A percentile compares a stretch with the other conserved stretches of the same genome.
phyloP scores from a whole-genome alignment of 2,797 vertebrate species.

The Poeciliopsis gracilis region DNA sequence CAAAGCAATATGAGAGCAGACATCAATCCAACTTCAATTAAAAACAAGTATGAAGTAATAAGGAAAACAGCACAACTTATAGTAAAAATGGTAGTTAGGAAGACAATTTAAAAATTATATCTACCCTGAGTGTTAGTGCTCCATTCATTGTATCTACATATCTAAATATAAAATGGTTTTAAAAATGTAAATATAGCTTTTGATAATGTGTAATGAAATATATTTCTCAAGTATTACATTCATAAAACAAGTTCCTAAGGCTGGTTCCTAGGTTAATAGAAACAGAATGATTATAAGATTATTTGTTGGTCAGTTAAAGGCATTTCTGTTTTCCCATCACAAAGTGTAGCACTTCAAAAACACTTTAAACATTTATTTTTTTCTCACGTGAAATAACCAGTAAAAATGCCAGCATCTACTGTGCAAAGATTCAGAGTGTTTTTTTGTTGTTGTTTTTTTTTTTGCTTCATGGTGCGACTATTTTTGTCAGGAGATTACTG shows the following conservation, averaged over 20 bases:
- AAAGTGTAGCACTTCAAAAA: slow-evolving; percentile 12
- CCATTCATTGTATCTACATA: slow-evolving; percentile 11
- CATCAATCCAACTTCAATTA: neutral
- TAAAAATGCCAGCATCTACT: slow-evolving; percentile 2
- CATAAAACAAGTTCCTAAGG: slow-evolving; percentile 12
- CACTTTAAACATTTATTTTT: slow-evolving; percentile 21
- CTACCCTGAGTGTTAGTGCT: slow-evolving; percentile 54
- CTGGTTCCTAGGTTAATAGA: slow-evolving; percentile 27
- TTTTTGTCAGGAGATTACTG: slow-evolving; percentile 9
- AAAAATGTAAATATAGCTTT: slow-evolving; percentile 9
- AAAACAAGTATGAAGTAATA: slow-evolving; percentile 23
- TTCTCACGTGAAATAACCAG: slow-evolving; percentile 12
- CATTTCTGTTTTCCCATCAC: slow-evolving; percentile 18
- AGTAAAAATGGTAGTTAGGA: slow-evolving; percentile 7
- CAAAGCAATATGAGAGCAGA: neutral
- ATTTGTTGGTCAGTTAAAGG: slow-evolving; percentile 34
- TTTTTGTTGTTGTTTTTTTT: neutral
- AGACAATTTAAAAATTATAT: slow-evolving; percentile 5
- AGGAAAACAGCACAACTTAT: slow-evolving; percentile 6
- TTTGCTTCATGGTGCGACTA: slow-evolving; percentile 24
- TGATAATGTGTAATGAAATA: neutral
- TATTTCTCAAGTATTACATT: slow-evolving; percentile 30
- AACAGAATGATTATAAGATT: slow-evolving; percentile 39
- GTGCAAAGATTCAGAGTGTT: slow-evolving; percentile 19
- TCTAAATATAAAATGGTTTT: slow-evolving; percentile 23